Conservation (phyloP, 2,888 invertebrate species). For the Coelopa pilipes region DNA sequence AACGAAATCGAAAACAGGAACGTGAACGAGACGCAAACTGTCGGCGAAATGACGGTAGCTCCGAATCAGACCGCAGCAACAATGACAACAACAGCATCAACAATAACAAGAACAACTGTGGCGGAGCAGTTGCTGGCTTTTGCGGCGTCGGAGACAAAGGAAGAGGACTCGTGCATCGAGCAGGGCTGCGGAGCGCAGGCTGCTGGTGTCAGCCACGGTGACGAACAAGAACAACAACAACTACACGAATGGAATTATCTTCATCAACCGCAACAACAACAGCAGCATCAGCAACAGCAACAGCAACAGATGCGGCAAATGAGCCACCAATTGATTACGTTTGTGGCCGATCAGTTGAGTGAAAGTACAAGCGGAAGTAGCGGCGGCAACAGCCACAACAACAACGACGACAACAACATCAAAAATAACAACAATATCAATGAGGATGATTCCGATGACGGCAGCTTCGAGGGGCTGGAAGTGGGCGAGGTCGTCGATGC, state of each 20-base stretch:
- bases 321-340: background rate
- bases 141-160: constrained; percentile 1
- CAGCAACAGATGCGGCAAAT: constrained; percentile 14
- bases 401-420: background rate
- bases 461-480: constrained; percentile 30
- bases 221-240: no score
- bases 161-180: no score
- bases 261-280: background rate
- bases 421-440: background rate
- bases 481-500: constrained; percentile 41
- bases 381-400: background rate
- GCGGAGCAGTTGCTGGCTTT: background rate
- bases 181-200: background rate
- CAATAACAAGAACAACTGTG: constrained; percentile 28
- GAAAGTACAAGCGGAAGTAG: constrained; percentile 4
- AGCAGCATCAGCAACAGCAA: background rate
- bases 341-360: constrained; percentile 1
- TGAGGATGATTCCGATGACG: no score
- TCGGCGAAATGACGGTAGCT: constrained; percentile 8
- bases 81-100: background rate
- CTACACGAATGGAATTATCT: background rate
- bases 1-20: constrained; percentile 6
- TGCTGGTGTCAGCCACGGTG: background rate
- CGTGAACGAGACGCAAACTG: constrained; percentile 4
- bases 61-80: background rate